A percentile compares a stretch with the other conserved stretches of the same genome.
Evolutionary conservation across 1,140 invertebrate species (phyloP).

Genomic region (Heliconius hermathena): DNA sequence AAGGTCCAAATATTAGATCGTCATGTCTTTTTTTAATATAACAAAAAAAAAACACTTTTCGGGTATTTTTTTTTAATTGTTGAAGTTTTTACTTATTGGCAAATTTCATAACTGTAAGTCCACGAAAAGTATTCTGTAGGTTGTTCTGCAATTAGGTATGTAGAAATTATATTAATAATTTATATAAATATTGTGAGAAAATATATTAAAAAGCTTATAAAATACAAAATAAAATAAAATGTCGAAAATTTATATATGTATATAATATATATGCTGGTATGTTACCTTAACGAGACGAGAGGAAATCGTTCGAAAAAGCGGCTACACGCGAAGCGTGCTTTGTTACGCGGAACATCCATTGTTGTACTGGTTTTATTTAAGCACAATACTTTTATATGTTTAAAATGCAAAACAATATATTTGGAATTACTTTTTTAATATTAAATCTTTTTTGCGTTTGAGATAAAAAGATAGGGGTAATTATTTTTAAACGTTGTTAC

Average conservation of each 20-base stretch:
- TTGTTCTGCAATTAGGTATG: no score
- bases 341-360: slow-evolving; percentile 32
- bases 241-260: not conserved
- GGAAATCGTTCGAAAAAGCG: slow-evolving; percentile 37
- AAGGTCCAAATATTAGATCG: not conserved
- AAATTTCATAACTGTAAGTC: not conserved
- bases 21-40: not conserved
- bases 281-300: slow-evolving; percentile 34
- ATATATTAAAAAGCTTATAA: no score
- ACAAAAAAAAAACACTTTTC: no score
- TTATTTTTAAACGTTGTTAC: no score
- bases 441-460: no score
- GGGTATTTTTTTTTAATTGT: no score
- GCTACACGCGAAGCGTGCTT: slow-evolving; percentile 29
- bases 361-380: slow-evolving; percentile 33
- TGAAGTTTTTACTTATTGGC: no score
- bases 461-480: no score
- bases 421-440: slow-evolving; percentile 2
- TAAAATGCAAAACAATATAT: not conserved
- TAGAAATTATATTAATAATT: no score
- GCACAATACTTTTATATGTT: slow-evolving; percentile 3
- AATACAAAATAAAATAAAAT: not conserved
- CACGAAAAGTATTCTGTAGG: no score
- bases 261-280: not conserved
- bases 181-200: no score